Evolutionary conservation across 2,113 vertebrate genomes (phyloP).

Genomic region (Pelecanus crispus): DNA sequence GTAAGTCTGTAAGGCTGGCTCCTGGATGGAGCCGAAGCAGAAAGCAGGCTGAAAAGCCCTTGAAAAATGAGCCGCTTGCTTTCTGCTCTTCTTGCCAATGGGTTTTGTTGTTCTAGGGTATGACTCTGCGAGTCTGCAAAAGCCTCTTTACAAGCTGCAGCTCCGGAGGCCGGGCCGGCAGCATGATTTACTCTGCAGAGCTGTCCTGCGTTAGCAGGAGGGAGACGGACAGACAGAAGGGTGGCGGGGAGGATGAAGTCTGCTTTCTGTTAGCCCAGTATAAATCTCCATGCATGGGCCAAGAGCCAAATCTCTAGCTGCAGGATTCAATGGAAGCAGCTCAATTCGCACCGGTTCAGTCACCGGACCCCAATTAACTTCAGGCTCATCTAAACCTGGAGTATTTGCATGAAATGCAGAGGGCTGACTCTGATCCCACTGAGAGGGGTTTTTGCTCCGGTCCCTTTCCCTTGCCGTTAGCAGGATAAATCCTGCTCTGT

Average conservation of each 20-base stretch:
- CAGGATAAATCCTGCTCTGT: not conserved
- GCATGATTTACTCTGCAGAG: not conserved
- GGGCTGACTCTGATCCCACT: accelerated
- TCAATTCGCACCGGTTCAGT: accelerated
- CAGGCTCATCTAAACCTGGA: not conserved
- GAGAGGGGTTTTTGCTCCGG: not conserved
- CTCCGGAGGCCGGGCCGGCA: not conserved
- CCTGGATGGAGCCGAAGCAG: slow-evolving; percentile 17
- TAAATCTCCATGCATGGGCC: accelerated
- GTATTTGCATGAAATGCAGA: accelerated
- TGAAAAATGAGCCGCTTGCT: slow-evolving; percentile 54
- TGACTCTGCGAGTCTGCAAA: not conserved
- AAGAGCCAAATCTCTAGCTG: not conserved
- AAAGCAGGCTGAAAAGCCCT: slow-evolving; percentile 17
- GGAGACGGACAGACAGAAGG: not conserved
- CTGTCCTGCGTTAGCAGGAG: not conserved
- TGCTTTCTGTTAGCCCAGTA: not conserved
- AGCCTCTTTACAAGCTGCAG: not conserved
- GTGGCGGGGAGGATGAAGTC: not conserved
- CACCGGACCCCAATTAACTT: not conserved
- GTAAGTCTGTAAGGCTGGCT: slow-evolving; percentile 23
- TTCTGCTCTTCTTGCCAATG: not conserved
- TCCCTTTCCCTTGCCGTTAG: not conserved
- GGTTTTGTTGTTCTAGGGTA: not conserved
- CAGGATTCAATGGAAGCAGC: not conserved